Evolutionary conservation across 2,113 vertebrate genomes (phyloP).

Genomic region (Centropus unirufus): DNA sequence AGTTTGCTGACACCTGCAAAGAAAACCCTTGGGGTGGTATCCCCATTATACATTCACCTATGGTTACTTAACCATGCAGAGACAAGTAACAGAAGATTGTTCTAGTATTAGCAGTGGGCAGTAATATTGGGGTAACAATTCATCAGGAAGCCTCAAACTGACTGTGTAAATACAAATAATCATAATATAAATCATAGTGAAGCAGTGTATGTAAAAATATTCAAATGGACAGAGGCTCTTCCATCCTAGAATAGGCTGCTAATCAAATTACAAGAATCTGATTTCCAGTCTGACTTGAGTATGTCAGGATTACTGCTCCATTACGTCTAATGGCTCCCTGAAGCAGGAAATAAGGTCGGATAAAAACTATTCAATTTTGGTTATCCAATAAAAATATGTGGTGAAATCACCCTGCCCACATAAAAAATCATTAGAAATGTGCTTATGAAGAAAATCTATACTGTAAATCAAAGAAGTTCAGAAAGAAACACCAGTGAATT

Average conservation of each 20-base stretch:
- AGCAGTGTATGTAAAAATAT: slow-evolving; percentile 38
- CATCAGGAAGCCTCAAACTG: slow-evolving; percentile 21
- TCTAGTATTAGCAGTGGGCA: neutral
- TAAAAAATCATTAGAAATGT: slow-evolving; percentile 21
- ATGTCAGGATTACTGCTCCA: slow-evolving; percentile 49
- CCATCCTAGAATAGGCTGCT: slow-evolving; percentile 13
- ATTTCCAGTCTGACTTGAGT: slow-evolving; percentile 37
- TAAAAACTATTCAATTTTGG: slow-evolving; percentile 58
- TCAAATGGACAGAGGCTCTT: slow-evolving; percentile 43
- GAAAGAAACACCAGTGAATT: neutral
- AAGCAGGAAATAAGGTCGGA: slow-evolving; percentile 48
- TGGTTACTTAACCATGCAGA: neutral
- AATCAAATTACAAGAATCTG: slow-evolving; percentile 63
- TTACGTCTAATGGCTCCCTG: slow-evolving; percentile 70
- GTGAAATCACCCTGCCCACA: neutral
- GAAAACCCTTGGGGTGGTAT: neutral
- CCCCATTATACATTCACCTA: neutral
- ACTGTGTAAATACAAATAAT: slow-evolving; percentile 17
- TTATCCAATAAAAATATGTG: slow-evolving; percentile 53
- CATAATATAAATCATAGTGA: slow-evolving; percentile 28
- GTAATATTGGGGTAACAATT: neutral
- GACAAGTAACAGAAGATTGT: neutral
- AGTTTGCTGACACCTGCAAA: neutral
- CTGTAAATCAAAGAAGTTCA: neutral
- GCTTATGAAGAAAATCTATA: slow-evolving; percentile 31